Conservation (phyloP, 2,888 invertebrate species). For the Conops quadrifasciatus region DNA sequence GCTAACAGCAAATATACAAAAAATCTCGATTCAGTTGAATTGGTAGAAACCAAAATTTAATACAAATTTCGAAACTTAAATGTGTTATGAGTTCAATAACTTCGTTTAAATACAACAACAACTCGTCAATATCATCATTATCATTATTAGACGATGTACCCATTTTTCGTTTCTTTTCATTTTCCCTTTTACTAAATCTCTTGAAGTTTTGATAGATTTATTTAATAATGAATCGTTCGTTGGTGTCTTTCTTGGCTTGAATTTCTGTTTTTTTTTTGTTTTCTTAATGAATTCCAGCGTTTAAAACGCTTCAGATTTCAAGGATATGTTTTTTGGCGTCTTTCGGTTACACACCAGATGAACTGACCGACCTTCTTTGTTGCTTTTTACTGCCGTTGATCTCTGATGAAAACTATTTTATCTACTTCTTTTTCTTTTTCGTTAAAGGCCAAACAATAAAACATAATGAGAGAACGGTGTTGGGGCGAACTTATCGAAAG, state of each 20-base stretch:
- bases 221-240: not conserved
- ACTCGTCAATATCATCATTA: no score
- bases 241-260: not conserved
- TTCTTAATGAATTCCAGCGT: not conserved
- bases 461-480: no score
- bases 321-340: constrained; percentile 2
- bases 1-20: no score
- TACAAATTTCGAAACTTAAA: not conserved
- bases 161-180: no score
- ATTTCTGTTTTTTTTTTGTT: no score
- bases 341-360: not conserved
- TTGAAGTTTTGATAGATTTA: not conserved
- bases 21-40: no score
- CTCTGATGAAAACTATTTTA: not conserved
- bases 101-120: no score
- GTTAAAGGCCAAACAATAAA: not conserved
- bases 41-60: no score
- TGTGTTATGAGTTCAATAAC: not conserved
- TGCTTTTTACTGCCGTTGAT: not conserved
- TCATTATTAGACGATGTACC: no score
- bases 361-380: no score
- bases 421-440: not conserved
- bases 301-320: constrained; percentile 14
- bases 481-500: no score
- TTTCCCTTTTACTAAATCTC: no score